These are phyloP conservation scores for Drosophila mojavensis DNA, from an alignment of 1,140 invertebrate species.

Conservation along the genomic window DNA sequence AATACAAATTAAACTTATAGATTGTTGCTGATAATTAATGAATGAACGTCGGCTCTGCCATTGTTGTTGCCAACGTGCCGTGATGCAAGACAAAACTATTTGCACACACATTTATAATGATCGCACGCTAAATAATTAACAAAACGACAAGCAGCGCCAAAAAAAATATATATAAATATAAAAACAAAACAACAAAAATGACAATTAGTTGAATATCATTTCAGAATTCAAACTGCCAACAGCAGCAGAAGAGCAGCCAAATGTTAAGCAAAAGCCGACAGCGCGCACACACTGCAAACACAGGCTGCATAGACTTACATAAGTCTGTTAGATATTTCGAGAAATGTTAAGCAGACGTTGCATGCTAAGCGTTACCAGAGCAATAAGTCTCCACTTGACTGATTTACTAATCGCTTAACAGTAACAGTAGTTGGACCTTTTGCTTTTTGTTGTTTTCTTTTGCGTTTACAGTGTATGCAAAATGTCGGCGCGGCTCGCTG, in stretches of 20 bases:
- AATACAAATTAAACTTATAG: conserved; percentile 68
- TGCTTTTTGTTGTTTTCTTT: too few species aligned
- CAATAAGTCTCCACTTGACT: too few species aligned
- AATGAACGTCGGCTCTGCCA: conserved; percentile 45
- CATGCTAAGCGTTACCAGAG: too few species aligned
- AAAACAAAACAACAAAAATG: conserved; percentile 63
- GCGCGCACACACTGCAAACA: conserved; percentile 4
- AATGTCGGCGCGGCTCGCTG: conserved; percentile 4
- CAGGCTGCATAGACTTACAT: too few species aligned
- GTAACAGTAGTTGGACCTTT: too few species aligned
- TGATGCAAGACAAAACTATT: conserved; percentile 36
- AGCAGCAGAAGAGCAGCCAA: neutral
- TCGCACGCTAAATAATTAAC: conserved; percentile 47
- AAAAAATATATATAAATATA: conserved; percentile 24
- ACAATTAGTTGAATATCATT: conserved; percentile 75
- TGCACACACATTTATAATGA: conserved; percentile 23
- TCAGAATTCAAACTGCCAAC: conserved; percentile 29
- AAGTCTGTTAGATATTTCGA: too few species aligned
- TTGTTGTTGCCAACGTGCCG: conserved; percentile 18
- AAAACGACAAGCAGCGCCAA: conserved; percentile 48
- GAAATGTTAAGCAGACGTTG: too few species aligned
- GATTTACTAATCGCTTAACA: too few species aligned
- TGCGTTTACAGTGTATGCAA: conserved; percentile 13
- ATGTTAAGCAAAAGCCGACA: neutral
- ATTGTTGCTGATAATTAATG: conserved; percentile 74